Percentiles rank a stretch among this genome's conserved stretches.
Evolutionary conservation across 2,113 vertebrate species (phyloP).

Genomic region (Mesembrinibis cayennensis): DNA sequence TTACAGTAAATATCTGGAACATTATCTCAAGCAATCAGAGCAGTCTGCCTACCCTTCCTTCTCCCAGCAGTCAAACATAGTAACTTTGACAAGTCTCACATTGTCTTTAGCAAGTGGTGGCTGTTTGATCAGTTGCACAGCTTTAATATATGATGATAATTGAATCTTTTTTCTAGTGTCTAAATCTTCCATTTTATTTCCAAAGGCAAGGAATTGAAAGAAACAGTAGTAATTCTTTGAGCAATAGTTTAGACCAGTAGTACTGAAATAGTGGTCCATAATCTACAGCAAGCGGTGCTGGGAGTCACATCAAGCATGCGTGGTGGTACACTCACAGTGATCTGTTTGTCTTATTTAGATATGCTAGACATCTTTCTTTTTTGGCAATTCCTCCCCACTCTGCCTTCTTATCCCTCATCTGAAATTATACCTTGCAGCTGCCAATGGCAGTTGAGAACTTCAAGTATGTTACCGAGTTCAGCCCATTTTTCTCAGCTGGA

Average conservation of each 20-base stretch:
- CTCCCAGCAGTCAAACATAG: conserved; percentile 21
- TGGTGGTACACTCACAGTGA: background rate
- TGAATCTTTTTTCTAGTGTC: background rate
- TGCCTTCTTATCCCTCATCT: background rate
- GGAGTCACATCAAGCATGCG: background rate
- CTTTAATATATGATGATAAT: conserved; percentile 7
- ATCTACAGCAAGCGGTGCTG: background rate
- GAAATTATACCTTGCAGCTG: conserved; percentile 33
- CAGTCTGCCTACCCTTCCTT: conserved; percentile 12
- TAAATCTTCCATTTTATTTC: background rate
- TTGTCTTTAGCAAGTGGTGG: background rate
- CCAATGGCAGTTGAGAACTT: conserved; percentile 9
- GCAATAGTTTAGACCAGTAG: background rate
- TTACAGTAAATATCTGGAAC: conserved; percentile 39
- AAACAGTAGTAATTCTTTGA: background rate
- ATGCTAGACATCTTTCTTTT: background rate
- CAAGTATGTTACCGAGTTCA: conserved; percentile 5
- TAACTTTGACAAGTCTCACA: conserved; percentile 8
- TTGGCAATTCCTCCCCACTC: background rate
- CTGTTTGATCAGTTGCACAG: background rate
- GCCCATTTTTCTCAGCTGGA: conserved; percentile 42
- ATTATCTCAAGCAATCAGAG: conserved; percentile 55
- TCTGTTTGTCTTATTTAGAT: background rate
- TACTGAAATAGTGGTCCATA: background rate
- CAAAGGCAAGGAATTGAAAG: background rate